Base-by-base conservation (phyloP, 2,113 vertebrate species). In the Calypte anna region DNA sequence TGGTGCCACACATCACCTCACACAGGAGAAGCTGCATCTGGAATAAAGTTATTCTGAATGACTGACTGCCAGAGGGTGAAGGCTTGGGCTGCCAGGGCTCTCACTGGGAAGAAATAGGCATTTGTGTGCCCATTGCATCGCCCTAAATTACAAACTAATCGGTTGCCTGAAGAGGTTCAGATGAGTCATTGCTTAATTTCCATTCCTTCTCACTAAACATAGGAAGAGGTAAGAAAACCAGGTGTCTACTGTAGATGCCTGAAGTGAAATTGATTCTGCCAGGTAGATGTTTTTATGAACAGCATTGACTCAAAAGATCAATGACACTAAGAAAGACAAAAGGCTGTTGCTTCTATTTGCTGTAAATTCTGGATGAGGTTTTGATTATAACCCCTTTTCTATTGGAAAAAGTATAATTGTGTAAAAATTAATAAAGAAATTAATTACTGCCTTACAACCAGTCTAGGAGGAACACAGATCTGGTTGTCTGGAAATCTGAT, bases 51-150 rank as follows among this genome's bases (percentile, higher is more conserved):
- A n/a, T 36, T 66, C 38, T 55, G 27, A 50, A 31, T 8, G 2
- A 30, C 10, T 61, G 27, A 20, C 36, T 70, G 51, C 30, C 46
- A 17, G 8, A 19, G 7, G 9, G 14, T 7, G 13, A 75, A 0
- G 1, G 3, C 19, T 31, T 36, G 27, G 16, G 20, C 59, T 69
- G 51, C 51, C 50, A 38, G 0, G 0, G 9, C 2, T n/a, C 16
- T 12, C 57, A 31, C 9, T 8, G 28, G 62, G 21, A 43, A 79
- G 22, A 88, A 92, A 68, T 0, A 14, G 28, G 31, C 3, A 38
- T 36, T 51, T 63, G 30, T 57, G 22, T 23, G 44, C n/a, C 48
- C 22, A 1, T 18, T 36, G 4, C 10, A 10, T 17, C 61, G 43
- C n/a, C 38, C 44, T 59, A 33, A 74, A 70, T 64, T 44, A 33